These are phyloP conservation scores for Episyrphus balteatus DNA, from an alignment of 1,140 invertebrate genomes.

Conservation along the genomic window DNA sequence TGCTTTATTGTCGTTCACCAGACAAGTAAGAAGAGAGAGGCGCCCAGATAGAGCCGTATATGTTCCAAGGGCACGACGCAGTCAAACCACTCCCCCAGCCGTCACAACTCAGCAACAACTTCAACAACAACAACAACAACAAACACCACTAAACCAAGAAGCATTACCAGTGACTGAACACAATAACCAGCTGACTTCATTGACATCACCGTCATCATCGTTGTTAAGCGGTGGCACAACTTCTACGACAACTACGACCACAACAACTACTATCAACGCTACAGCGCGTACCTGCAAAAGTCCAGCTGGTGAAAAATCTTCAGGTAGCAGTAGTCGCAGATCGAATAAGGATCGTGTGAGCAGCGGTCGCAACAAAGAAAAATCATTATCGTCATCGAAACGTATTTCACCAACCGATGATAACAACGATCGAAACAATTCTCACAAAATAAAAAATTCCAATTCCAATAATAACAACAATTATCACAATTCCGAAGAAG, in stretches of 20 bases:
- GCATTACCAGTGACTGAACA: too few species aligned
- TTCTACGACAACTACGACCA: slow-evolving; percentile 6
- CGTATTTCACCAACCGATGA: background rate
- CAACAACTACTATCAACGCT: slow-evolving; percentile 2
- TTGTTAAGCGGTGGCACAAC: slow-evolving; percentile 3
- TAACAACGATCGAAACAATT: background rate
- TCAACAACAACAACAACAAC: slow-evolving; percentile 5
- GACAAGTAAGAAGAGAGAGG: slow-evolving; percentile 37
- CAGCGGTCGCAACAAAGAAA: too few species aligned
- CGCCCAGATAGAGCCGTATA: slow-evolving; percentile 68
- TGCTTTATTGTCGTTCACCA: background rate
- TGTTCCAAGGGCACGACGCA: slow-evolving; percentile 57
- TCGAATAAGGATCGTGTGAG: too few species aligned
- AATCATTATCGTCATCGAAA: too few species aligned
- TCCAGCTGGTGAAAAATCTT: background rate
- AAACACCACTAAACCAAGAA: background rate
- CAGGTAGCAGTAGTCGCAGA: too few species aligned
- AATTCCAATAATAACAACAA: too few species aligned
- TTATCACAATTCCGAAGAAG: too few species aligned
- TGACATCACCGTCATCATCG: slow-evolving; percentile 6
- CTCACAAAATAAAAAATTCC: too few species aligned
- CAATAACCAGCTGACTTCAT: background rate
- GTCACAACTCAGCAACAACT: slow-evolving; percentile 9
- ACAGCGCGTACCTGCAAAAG: slow-evolving; percentile 1
- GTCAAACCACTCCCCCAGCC: slow-evolving; percentile 36